Evolutionary conservation across 2,888 invertebrate genomes (phyloP), one percentile per base, ranked within the genome.

Genomic region (Plebejus melissa): DNA sequence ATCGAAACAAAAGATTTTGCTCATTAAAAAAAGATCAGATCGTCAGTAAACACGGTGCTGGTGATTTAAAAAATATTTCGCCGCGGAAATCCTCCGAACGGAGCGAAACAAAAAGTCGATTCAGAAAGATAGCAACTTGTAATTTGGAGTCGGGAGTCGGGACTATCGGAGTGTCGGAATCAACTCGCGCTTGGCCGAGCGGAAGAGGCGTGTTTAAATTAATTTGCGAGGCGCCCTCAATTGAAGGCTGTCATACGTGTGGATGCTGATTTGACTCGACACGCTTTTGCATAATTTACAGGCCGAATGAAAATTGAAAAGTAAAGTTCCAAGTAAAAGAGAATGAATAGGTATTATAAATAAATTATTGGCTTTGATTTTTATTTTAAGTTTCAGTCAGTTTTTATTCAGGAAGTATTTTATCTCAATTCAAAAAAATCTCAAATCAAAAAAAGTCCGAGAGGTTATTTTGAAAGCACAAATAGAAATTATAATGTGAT

Each of bases 161-260:
- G 50, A 50, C 87, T 87, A 89, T 85, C 86, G 85, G 84, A 85
- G 87, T 86, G 89, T 88, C 84, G 86, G 85, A 89, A 90, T 90
- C 90, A 88, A 84, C 85, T 89, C 84, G 84, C 85, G 87, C 87
- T 88, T 84, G 83, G 82, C 84, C 80, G 82, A 89, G 89, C 81
- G 85, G 86, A 89, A 88, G 13, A 50, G 87, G 88, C 88, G 88
- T 60, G 71, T 71, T 60, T 75, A 75, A 71, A 71, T 71, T 57
- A 58, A 75, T 75, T 69, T 71, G 41, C 58, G 54, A 70, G 16
- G 70, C 69, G 72, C 50, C 32, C 22, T 16, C 32, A 28, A 72
- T 72, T 32, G 32, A 32, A 65, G 32, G 65, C 65, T 65, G 65
- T 13, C 65, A 13, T 32, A 65, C 32, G 65, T 65, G 13, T 65